Conservation (phyloP, 2,888 invertebrate genomes). For the Euplexia lucipara region DNA sequence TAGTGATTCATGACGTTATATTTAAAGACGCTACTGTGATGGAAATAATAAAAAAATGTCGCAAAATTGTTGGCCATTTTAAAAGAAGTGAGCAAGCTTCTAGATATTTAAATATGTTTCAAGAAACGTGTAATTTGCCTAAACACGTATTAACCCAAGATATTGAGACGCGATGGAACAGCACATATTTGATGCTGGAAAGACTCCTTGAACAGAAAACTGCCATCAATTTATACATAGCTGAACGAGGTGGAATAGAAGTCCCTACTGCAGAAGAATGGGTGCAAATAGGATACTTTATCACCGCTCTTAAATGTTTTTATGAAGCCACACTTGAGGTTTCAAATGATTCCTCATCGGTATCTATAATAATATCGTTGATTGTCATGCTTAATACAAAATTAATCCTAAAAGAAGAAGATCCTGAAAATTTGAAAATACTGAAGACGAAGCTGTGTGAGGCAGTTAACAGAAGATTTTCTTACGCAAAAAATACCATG, state of each 20-base stretch:
- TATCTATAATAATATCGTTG: conserved; percentile 40
- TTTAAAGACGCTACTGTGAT: conserved; percentile 50
- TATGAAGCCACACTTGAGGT: conserved; percentile 48
- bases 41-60: conserved; percentile 49
- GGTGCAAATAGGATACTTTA: conserved; percentile 42
- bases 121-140: conserved; percentile 54
- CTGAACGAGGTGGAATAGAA: conserved; percentile 46
- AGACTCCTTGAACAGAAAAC: conserved; percentile 50
- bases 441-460: conserved; percentile 27
- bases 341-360: conserved; percentile 44
- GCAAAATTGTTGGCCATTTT: conserved; percentile 54
- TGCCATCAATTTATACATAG: conserved; percentile 54
- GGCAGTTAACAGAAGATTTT: conserved; percentile 16
- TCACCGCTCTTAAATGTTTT: conserved; percentile 36
- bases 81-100: conserved; percentile 48
- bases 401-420: conserved; percentile 38
- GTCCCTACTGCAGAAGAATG: conserved; percentile 42
- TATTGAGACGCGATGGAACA: conserved; percentile 54
- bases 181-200: conserved; percentile 51
- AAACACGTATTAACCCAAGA: conserved; percentile 54
- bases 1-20: conserved; percentile 47
- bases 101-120: conserved; percentile 53
- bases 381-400: conserved; percentile 37
- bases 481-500: conserved; percentile 31
- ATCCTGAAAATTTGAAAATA: conserved; percentile 34